Evolutionary conservation across 1,140 invertebrate genomes (phyloP).

Genomic region (Lepidurus packardi): DNA sequence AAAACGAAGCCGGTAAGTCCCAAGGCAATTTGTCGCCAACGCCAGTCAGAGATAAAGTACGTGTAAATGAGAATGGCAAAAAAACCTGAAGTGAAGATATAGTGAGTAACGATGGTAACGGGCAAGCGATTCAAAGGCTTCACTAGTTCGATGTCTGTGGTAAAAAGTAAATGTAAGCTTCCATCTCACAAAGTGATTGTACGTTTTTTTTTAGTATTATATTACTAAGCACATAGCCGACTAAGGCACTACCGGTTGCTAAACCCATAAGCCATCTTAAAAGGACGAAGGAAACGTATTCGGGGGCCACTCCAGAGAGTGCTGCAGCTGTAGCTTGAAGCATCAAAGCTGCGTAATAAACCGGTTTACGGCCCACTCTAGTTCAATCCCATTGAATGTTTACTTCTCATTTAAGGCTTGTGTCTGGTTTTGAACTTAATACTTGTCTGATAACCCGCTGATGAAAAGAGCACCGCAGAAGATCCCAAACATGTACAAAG

Average conservation of each 20-base stretch:
- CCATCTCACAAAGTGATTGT: no score
- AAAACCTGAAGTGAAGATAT: slow-evolving; percentile 71
- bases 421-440: not conserved
- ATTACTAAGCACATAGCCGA: slow-evolving; percentile 70
- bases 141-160: slow-evolving; percentile 63
- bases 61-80: slow-evolving; percentile 64
- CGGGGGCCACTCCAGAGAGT: slow-evolving; percentile 58
- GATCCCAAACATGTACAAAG: not conserved
- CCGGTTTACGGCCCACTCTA: slow-evolving; percentile 63
- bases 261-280: slow-evolving; percentile 63
- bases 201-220: slow-evolving; percentile 43
- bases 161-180: no score
- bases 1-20: slow-evolving; percentile 67
- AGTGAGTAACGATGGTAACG: slow-evolving; percentile 66
- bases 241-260: slow-evolving; percentile 65
- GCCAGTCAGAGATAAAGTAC: slow-evolving; percentile 67
- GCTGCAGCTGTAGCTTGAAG: slow-evolving; percentile 62
- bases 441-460: not conserved
- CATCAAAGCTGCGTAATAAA: slow-evolving; percentile 64
- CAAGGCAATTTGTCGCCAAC: slow-evolving; percentile 63
- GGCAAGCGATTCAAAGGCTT: slow-evolving; percentile 64
- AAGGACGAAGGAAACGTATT: slow-evolving; percentile 61
- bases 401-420: no score
- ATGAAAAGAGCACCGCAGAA: not conserved
- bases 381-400: no score